phyloP scores from a whole-genome alignment of 2,797 vertebrate genomes.

The Salarias fasciatus region DNA sequence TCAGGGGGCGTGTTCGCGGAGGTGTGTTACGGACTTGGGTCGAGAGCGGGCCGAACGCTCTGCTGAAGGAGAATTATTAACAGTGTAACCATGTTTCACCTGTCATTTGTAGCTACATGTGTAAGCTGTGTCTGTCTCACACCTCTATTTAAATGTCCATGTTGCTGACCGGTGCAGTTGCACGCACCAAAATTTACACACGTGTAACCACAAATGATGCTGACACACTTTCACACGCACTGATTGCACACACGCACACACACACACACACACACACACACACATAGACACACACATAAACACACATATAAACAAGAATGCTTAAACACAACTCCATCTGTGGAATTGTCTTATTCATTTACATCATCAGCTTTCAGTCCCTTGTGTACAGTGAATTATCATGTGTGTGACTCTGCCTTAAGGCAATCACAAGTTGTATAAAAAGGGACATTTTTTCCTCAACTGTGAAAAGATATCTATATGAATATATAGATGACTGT shows the following conservation, averaged over 20 bases:
- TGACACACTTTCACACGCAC: constrained; percentile 45
- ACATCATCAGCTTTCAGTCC: constrained; percentile 85
- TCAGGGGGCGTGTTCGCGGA: constrained; percentile 44
- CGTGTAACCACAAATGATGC: constrained; percentile 53
- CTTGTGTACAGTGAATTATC: constrained; percentile 84
- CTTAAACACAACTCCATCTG: constrained; percentile 84
- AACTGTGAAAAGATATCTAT: constrained; percentile 87
- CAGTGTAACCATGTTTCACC: constrained; percentile 86
- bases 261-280: constrained; percentile 16
- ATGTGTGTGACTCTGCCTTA: constrained; percentile 80
- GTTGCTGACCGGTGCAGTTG: constrained; percentile 89
- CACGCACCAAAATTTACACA: constrained; percentile 65
- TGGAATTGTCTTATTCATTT: constrained; percentile 89
- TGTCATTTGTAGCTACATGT: constrained; percentile 93
- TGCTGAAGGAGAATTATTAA: constrained; percentile 74
- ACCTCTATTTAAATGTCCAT: constrained; percentile 92
- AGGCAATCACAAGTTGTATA: constrained; percentile 85
- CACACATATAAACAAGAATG: constrained; percentile 44
- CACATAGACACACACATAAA: constrained; percentile 49
- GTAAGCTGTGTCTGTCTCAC: constrained; percentile 94
- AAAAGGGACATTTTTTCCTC: constrained; percentile 87
- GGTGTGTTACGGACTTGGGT: constrained; percentile 46
- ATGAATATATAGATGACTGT: constrained; percentile 84
- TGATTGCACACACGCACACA: constrained; percentile 36
- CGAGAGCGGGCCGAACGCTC: constrained; percentile 36